Evolutionary conservation across 2,113 vertebrate genomes (phyloP).

Genomic region (Hippoglossus stenolepis): DNA sequence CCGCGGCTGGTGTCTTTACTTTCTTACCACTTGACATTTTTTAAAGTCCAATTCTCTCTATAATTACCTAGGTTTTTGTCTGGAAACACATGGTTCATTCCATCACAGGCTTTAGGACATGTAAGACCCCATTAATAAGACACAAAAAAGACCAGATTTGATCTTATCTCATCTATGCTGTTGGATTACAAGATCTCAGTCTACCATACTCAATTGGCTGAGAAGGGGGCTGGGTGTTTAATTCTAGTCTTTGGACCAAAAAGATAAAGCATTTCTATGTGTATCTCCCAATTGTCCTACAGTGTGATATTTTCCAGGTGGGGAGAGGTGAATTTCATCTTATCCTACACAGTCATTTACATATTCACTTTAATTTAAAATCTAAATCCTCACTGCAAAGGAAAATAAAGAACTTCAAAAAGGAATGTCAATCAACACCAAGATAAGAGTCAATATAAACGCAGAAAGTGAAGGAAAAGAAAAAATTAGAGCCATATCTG

Average conservation of each 20-base stretch:
- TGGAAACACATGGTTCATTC: neutral
- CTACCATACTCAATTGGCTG: neutral
- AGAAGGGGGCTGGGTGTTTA: too few species aligned
- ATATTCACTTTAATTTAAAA: neutral
- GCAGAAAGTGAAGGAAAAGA: neutral
- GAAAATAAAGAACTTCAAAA: neutral
- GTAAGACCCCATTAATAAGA: too few species aligned
- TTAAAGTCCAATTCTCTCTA: neutral
- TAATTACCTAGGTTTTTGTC: neutral
- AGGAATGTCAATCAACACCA: neutral
- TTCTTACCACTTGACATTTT: conserved; percentile 13
- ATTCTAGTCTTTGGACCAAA: neutral
- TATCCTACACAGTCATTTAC: neutral
- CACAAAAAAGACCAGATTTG: too few species aligned
- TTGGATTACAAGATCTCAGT: too few species aligned
- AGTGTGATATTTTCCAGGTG: neutral
- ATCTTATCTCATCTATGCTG: too few species aligned
- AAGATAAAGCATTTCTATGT: neutral
- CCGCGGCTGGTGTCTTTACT: neutral
- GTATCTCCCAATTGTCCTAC: neutral
- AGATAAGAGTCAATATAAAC: neutral
- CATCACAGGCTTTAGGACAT: neutral
- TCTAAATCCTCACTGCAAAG: neutral
- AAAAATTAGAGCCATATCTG: neutral
- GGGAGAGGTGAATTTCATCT: neutral